Percentiles rank a stretch among this genome's conserved stretches.
These are phyloP conservation scores for Carettochelys insculpta DNA, from an alignment of 2,113 vertebrate genomes.

Conservation along the genomic window DNA sequence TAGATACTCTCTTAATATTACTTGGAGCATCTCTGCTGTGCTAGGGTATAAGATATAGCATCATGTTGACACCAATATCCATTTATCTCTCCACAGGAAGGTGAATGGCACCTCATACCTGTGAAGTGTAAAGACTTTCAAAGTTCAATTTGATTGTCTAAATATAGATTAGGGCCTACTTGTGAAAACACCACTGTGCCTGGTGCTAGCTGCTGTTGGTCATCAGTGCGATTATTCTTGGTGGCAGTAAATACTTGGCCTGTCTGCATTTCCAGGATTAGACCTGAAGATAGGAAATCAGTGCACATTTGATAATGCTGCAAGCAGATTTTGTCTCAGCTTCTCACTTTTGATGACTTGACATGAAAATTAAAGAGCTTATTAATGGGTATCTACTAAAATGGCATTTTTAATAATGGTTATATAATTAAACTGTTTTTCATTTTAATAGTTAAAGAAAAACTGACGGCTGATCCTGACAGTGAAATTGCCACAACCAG, in stretches of 20 bases:
- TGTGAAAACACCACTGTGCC: neutral
- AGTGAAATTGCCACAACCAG: constrained; percentile 98
- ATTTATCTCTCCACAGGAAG: neutral
- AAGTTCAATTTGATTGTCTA: neutral
- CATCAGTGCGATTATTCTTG: neutral
- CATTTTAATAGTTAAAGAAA: constrained; percentile 92
- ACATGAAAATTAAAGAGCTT: neutral
- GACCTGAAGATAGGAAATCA: neutral
- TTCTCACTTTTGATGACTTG: neutral
- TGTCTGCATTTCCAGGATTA: neutral
- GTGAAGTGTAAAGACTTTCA: neutral
- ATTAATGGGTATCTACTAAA: neutral
- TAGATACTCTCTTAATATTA: neutral
- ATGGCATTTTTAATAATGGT: neutral
- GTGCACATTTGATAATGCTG: neutral
- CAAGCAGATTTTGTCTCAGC: neutral
- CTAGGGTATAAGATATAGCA: neutral
- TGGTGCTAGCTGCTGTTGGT: neutral
- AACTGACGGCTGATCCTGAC: constrained; percentile 96
- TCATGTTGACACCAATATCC: neutral
- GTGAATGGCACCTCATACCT: neutral
- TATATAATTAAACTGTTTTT: neutral
- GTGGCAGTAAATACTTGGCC: neutral
- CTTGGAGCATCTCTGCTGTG: accelerated
- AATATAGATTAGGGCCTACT: neutral